Evolutionary conservation across 2,888 invertebrate species (phyloP), one percentile per base, ranked within the genome.

Genomic region (Drosophila lutescens): DNA sequence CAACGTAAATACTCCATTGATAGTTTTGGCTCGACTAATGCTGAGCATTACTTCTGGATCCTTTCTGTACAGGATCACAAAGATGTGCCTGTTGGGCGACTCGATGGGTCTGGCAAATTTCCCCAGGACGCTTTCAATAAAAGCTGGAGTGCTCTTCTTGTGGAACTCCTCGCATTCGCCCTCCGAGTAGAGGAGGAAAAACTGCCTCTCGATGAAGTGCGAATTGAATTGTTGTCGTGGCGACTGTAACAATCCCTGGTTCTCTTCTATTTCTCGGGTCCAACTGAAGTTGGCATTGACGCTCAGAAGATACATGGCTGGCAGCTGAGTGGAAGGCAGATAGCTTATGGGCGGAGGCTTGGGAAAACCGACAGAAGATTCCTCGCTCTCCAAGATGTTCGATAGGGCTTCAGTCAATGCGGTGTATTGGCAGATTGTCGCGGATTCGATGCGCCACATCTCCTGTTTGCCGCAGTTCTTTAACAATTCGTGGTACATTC

Each of bases 11-110:
- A 51, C 57, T 0, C 59, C 71, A 1, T 62, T 63, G 6, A 73
- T 50, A 0, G 65, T 50, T 40, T 67, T 66, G 0, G 62, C 75
- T 2, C 74, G 74, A 4, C 76, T 62, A 15, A 84, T 63, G 62
- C 83, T 86, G 4, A 70, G 17, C 62, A 78, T 43, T 2, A 47
- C 20, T 43, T 80, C 67, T 0, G 79, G 79, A 47, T 72, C 61
- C 56, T 70, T 80, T 0, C 71, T 34, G 51, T 86, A 85, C 5
- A 85, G 46, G 34, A 86, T 74, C 0, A 81, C 55, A 50, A 68
- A 81, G 10, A 78, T 73, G 23, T 74, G 72, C 12, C 76, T 41
- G 17, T 55, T 72, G 0, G 76, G 13, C 1, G 76, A 62, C 12
- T 61, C 72, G 13, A 86, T 70, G 2, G 80, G 79, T 0, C 73